phyloP scores from a whole-genome alignment of 2,888 invertebrate genomes.

The Smittia aterrima region DNA sequence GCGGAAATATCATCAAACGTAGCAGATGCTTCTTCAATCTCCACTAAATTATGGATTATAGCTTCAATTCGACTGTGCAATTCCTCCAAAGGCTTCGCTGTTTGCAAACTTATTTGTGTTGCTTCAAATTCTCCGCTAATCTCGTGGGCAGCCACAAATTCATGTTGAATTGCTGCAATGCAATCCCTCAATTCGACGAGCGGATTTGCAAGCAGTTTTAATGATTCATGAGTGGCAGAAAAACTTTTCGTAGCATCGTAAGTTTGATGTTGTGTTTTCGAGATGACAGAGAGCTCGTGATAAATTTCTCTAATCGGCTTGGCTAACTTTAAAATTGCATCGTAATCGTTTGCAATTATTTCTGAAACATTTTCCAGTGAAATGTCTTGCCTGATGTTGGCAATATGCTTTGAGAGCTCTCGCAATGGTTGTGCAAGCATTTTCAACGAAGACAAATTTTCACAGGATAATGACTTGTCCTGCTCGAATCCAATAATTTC shows the following conservation, averaged over 20 bases:
- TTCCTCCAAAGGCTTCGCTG: constrained; percentile 45
- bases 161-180: constrained; percentile 48
- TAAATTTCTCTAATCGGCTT: constrained; percentile 53
- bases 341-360: constrained; percentile 45
- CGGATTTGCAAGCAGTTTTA: constrained; percentile 45
- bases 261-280: neutral
- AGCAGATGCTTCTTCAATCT: constrained; percentile 56
- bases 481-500: constrained; percentile 47
- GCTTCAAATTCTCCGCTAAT: neutral
- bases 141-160: constrained; percentile 45
- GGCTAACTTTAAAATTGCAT: constrained; percentile 51
- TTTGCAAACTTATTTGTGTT: constrained; percentile 2
- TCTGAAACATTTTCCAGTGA: constrained; percentile 54
- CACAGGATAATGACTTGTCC: constrained; percentile 43
- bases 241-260: constrained; percentile 2
- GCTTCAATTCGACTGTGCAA: constrained; percentile 55
- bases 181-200: constrained; percentile 48
- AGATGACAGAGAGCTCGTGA: constrained; percentile 18
- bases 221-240: constrained; percentile 48
- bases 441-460: constrained; percentile 48
- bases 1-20: constrained; percentile 58
- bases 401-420: constrained; percentile 55
- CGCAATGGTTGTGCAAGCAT: constrained; percentile 56
- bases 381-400: constrained; percentile 56
- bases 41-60: constrained; percentile 54